Conservation (phyloP, 37 sponge, comb jelly and placozoan species). For the Trichoplax adhaerens region DNA sequence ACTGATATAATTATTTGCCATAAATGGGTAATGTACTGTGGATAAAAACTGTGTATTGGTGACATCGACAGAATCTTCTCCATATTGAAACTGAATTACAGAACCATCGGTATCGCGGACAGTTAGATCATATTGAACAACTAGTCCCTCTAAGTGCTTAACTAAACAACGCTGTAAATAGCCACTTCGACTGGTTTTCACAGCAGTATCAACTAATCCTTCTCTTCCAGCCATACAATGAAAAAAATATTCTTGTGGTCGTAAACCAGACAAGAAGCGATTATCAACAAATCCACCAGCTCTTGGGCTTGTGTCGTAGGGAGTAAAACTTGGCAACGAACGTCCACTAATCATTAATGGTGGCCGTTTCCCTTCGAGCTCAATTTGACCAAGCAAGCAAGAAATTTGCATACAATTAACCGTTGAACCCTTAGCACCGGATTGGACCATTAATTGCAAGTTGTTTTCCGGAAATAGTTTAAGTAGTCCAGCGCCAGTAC, state of each 20-base stretch:
- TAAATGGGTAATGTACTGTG: constrained; percentile 51
- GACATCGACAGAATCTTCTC: constrained; percentile 81
- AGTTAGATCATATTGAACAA: constrained; percentile 72
- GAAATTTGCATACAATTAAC: constrained; percentile 97
- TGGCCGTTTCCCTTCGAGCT: constrained; percentile 94
- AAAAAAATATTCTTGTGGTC: constrained; percentile 91
- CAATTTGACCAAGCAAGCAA: constrained; percentile 91
- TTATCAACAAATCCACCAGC: constrained; percentile 88
- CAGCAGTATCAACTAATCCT: constrained; percentile 96
- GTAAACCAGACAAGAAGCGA: constrained; percentile 84
- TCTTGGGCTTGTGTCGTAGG: constrained; percentile 69
- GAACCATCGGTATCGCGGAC: constrained; percentile 94
- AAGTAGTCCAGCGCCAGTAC: constrained; percentile 58
- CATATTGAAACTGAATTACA: constrained; percentile 87
- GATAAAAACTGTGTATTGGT: constrained; percentile 21
- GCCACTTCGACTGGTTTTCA: constrained; percentile 97
- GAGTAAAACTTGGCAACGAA: constrained; percentile 71
- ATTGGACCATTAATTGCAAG: constrained; percentile 83
- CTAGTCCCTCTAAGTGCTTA: constrained; percentile 87
- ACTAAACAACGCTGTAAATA: constrained; percentile 94
- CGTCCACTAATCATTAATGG: constrained; percentile 84
- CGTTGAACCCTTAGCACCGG: constrained; percentile 88
- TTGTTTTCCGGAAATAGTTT: constrained; percentile 77
- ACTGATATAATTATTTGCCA: constrained; percentile 31
- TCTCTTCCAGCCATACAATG: constrained; percentile 98